Conservation (phyloP, 2,888 invertebrate genomes). For the Agrotis puta region DNA sequence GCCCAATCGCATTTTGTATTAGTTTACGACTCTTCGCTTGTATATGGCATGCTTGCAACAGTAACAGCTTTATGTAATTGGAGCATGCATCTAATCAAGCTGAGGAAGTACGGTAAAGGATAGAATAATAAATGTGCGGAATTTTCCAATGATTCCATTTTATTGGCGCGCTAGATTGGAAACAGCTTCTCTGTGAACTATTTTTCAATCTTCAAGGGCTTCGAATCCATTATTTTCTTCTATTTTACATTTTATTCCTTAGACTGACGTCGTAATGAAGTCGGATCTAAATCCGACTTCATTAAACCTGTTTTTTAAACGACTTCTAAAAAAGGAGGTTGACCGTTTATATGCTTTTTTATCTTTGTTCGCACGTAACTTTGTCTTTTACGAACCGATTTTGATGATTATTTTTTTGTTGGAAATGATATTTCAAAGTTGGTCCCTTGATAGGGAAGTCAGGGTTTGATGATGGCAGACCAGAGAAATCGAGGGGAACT, state of each 20-base stretch:
- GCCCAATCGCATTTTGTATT: constrained; percentile 77
- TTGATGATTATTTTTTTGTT: no score
- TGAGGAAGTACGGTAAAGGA: constrained; percentile 20
- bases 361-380: no score
- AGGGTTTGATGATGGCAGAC: no score
- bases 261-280: constrained; percentile 29
- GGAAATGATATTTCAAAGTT: no score
- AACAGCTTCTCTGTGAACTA: constrained; percentile 36
- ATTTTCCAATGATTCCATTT: constrained; percentile 44
- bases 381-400: no score
- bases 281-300: constrained; percentile 19
- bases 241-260: constrained; percentile 32
- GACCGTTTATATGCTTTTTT: no score
- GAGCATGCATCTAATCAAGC: constrained; percentile 48
- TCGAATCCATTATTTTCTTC: constrained; percentile 32
- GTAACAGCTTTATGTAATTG: constrained; percentile 67
- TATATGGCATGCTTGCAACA: constrained; percentile 46
- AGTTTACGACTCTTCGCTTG: constrained; percentile 70
- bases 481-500: no score
- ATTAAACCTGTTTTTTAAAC: constrained; percentile 28
- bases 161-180: constrained; percentile 40
- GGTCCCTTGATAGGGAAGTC: no score
- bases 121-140: constrained; percentile 59
- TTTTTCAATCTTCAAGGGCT: constrained; percentile 48
- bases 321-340: no score